A percentile compares a stretch with the other conserved stretches of the same genome.
These are phyloP conservation scores for Redunca redunca DNA, from an alignment of 2,113 vertebrate genomes.

Conservation along the genomic window DNA sequence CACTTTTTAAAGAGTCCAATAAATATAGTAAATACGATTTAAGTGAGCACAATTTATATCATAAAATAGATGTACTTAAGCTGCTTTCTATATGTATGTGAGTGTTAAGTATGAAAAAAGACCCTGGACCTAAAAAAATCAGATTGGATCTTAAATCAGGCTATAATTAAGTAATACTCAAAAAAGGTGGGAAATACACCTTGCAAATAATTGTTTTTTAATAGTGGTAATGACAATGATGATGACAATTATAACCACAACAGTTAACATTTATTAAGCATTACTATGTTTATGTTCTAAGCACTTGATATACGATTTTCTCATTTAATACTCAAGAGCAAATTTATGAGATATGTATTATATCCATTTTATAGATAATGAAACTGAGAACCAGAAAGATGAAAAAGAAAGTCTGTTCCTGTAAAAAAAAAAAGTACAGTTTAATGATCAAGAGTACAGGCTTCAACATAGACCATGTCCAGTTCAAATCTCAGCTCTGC, in stretches of 20 bases:
- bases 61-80: not conserved
- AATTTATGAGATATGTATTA: not conserved
- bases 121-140: not conserved
- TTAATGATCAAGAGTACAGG: not conserved
- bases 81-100: not conserved
- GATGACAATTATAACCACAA: not conserved
- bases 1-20: not conserved
- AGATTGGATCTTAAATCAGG: not conserved
- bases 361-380: not conserved
- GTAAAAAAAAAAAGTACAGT: not conserved
- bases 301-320: not conserved
- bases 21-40: not conserved
- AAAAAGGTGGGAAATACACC: not conserved
- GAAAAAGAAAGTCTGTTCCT: not conserved
- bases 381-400: not conserved
- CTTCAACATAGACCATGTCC: not conserved
- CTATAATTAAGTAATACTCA: not conserved
- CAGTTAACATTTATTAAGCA: not conserved
- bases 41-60: not conserved
- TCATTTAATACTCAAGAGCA: not conserved
- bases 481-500: not conserved
- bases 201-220: constrained; percentile 17
- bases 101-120: not conserved
- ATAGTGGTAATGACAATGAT: not conserved
- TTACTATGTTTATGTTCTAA: not conserved